phyloP scores from a whole-genome alignment of 2,113 vertebrate genomes.

The Podiceps cristatus region DNA sequence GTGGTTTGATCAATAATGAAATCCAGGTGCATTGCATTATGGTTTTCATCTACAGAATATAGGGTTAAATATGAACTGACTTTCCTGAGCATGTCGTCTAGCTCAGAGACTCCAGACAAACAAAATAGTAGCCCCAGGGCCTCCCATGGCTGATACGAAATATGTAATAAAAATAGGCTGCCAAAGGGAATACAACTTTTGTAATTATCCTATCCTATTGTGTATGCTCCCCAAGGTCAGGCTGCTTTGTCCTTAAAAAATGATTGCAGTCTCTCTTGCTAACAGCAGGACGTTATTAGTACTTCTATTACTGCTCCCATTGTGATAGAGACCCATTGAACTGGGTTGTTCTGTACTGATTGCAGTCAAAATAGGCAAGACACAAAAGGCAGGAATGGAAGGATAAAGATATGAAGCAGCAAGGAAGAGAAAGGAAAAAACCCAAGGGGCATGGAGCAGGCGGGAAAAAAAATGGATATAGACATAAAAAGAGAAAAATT shows the following conservation, averaged over 20 bases:
- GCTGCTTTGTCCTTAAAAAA: conserved; percentile 37
- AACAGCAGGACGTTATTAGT: conserved; percentile 40
- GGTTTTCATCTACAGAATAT: not conserved
- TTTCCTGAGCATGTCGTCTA: not conserved
- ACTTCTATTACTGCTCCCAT: not conserved
- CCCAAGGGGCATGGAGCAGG: not conserved
- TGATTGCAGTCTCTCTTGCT: not conserved
- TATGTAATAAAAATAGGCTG: conserved; percentile 58
- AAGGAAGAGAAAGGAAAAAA: not conserved
- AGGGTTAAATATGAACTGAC: conserved; percentile 38
- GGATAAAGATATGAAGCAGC: not conserved
- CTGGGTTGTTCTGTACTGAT: not conserved
- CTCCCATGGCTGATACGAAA: conserved; percentile 12
- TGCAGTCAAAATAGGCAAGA: not conserved
- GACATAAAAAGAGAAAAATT: not conserved
- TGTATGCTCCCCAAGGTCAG: conserved; percentile 19
- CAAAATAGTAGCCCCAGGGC: conserved; percentile 47
- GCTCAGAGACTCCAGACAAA: conserved; percentile 58
- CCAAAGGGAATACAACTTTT: conserved; percentile 48
- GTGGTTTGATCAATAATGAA: conserved; percentile 37
- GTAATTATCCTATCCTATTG: conserved; percentile 49
- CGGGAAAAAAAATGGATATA: not conserved
- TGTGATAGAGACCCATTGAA: not conserved
- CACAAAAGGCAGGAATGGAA: not conserved
- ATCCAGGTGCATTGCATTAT: conserved; percentile 4